Evolutionary conservation across 2,888 invertebrate species (phyloP).

Genomic region (Chalcis sispes): DNA sequence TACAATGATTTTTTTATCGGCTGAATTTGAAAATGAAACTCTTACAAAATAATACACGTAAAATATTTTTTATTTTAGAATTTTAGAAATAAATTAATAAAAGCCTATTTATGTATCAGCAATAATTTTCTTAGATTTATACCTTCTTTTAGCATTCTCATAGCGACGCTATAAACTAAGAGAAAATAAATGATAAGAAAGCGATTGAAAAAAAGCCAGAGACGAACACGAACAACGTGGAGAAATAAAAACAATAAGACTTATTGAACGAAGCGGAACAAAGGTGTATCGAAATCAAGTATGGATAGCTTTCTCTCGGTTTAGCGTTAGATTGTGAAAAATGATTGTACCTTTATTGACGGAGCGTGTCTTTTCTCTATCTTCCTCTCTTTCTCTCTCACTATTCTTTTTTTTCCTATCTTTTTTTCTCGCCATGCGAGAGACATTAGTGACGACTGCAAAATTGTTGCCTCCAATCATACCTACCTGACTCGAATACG

Average conservation of each 20-base stretch:
- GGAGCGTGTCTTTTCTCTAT: constrained; percentile 54
- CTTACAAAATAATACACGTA: too few relatives aligned
- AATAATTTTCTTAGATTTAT: too few relatives aligned
- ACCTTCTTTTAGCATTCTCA: too few relatives aligned
- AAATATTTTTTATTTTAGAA: too few relatives aligned
- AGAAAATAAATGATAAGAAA: constrained; percentile 16
- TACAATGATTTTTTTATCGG: too few relatives aligned
- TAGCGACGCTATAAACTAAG: too few relatives aligned
- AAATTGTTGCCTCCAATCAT: constrained; percentile 69
- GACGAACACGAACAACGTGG: too few relatives aligned
- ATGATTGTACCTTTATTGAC: constrained; percentile 68
- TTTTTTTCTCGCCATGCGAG: constrained; percentile 46
- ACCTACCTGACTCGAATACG: constrained; percentile 67
- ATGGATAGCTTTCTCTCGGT: constrained; percentile 1
- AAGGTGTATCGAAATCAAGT: neutral
- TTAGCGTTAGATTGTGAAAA: constrained; percentile 69
- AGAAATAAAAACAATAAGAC: too few relatives aligned
- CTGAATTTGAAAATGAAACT: neutral
- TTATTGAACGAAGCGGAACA: constrained; percentile 15
- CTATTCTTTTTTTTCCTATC: too few relatives aligned
- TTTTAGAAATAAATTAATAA: too few relatives aligned
- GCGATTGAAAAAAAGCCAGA: neutral
- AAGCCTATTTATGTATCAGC: too few relatives aligned
- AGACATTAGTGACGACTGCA: constrained; percentile 65
- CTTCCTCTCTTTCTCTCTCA: constrained; percentile 19